Evolutionary conservation across 2,113 vertebrate species (phyloP).

Genomic region (Indri indri): DNA sequence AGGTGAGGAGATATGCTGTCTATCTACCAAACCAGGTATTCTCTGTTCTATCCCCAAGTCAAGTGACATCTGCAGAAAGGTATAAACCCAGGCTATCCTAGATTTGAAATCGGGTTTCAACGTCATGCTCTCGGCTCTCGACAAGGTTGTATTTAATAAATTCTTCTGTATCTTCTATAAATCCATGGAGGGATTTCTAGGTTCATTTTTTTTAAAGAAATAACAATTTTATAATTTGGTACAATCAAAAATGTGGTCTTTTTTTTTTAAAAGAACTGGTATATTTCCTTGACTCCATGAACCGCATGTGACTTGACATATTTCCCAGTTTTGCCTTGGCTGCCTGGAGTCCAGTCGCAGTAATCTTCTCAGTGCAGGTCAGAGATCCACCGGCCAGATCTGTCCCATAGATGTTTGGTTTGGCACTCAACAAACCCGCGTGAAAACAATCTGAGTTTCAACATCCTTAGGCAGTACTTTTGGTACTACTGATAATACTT

Average conservation of each 20-base stretch:
- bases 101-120: background rate
- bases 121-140: background rate
- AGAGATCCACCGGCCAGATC: background rate
- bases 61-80: background rate
- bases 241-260: background rate
- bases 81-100: background rate
- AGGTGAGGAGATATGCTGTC: background rate
- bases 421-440: background rate
- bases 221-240: background rate
- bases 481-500: background rate
- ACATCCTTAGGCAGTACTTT: background rate
- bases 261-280: background rate
- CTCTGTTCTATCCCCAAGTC: background rate
- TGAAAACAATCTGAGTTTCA: background rate
- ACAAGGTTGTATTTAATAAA: background rate
- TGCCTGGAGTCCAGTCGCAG: background rate
- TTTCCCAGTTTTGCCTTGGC: background rate
- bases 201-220: background rate
- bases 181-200: background rate
- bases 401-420: background rate
- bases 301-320: background rate
- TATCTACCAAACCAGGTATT: background rate
- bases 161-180: background rate
- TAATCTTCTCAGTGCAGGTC: background rate
- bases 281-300: background rate